phyloP scores from a whole-genome alignment of 2,797 vertebrate species.

The Paratrypauchen microcephalus region DNA sequence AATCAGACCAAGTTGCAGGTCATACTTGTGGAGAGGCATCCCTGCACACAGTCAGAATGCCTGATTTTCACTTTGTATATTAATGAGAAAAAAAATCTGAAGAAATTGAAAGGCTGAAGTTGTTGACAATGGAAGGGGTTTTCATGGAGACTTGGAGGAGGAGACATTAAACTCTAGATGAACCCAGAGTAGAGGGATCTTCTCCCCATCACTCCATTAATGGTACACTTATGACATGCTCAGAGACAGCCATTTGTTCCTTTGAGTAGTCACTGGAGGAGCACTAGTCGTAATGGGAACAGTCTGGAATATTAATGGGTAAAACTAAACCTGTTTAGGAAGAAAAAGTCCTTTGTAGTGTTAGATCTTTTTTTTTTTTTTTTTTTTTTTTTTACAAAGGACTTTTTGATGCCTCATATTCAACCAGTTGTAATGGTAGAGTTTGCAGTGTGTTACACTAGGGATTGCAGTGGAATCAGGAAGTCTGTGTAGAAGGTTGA shows the following conservation, averaged over 20 bases:
- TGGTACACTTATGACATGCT: constrained; percentile 3
- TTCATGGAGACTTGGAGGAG: not conserved
- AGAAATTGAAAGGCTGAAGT: not conserved
- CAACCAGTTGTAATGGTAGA: not conserved
- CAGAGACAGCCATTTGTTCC: not conserved
- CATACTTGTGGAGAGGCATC: too few relatives aligned
- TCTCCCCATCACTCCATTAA: not conserved
- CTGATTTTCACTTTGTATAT: too few relatives aligned
- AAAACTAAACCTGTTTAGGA: not conserved
- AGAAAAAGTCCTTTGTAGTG: too few relatives aligned
- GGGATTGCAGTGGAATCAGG: too few relatives aligned
- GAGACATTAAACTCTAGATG: constrained; percentile 7
- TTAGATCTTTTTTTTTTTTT: too few relatives aligned
- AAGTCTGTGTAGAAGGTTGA: too few relatives aligned
- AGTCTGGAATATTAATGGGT: not conserved
- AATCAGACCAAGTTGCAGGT: too few relatives aligned
- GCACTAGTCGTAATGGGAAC: not conserved
- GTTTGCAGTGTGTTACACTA: too few relatives aligned
- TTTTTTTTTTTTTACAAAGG: too few relatives aligned
- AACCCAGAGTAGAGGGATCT: constrained; percentile 1
- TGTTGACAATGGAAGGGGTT: not conserved
- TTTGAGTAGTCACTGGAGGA: not conserved
- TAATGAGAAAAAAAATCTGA: not conserved
- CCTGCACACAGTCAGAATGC: too few relatives aligned
- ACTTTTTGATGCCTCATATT: too few relatives aligned